phyloP scores from a whole-genome alignment of 2,797 vertebrate species.

The Carapus acus region DNA sequence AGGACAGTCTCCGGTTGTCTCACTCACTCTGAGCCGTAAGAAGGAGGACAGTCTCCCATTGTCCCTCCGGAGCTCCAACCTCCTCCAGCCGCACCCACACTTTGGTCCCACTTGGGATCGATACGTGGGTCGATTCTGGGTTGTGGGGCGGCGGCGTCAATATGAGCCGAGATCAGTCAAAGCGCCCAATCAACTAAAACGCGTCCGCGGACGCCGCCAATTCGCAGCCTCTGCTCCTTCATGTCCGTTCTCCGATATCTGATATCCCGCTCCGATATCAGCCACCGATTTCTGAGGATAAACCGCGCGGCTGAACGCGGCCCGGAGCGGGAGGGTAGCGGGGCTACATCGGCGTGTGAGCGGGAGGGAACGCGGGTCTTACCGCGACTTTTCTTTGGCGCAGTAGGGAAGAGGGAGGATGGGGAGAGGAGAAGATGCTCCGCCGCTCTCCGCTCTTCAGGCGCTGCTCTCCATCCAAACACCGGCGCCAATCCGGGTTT shows the following conservation, averaged over 20 bases:
- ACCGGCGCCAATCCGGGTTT: conserved; percentile 40
- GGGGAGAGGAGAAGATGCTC: conserved; percentile 50
- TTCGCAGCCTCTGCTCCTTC: too few relatives aligned
- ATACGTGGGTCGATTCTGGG: conserved; percentile 17
- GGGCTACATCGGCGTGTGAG: conserved; percentile 12
- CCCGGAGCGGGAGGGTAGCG: conserved; percentile 10
- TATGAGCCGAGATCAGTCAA: conserved; percentile 1
- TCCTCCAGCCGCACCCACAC: too few relatives aligned
- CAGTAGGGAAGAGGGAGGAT: conserved; percentile 56
- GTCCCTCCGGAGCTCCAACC: too few relatives aligned
- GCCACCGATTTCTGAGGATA: conserved; percentile 5
- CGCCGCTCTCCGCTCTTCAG: conserved; percentile 70
- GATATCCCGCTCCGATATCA: conserved; percentile 24
- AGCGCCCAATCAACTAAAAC: too few relatives aligned
- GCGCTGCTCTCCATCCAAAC: conserved; percentile 68
- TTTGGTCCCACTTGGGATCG: conserved; percentile 21
- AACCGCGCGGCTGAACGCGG: conserved; percentile 4
- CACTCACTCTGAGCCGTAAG: too few relatives aligned
- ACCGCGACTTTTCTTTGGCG: conserved; percentile 74
- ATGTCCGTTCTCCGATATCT: too few relatives aligned
- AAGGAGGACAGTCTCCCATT: too few relatives aligned
- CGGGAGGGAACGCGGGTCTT: conserved; percentile 53
- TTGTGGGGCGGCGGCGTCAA: not conserved
- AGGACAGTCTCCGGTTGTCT: too few relatives aligned
- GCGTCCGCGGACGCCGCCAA: too few relatives aligned